Conservation (phyloP, 2,888 invertebrate species). For the Homarus gammarus region DNA sequence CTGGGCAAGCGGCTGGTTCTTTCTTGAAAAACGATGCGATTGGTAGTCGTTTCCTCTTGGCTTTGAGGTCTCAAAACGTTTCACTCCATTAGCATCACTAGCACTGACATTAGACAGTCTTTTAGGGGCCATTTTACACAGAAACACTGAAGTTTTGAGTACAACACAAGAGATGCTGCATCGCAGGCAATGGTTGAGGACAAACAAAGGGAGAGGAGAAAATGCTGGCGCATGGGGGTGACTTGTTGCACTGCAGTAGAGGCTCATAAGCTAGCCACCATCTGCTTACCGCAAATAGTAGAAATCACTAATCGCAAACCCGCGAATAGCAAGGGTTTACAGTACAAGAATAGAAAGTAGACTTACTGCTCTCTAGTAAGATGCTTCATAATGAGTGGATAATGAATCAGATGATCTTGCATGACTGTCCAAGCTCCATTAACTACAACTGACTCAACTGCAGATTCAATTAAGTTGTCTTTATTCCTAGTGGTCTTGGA, state of each 20-base stretch:
- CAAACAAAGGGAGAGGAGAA: too few relatives aligned
- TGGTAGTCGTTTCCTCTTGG: too few relatives aligned
- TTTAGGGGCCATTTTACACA: too few relatives aligned
- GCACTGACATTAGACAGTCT: too few relatives aligned
- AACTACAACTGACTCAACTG: constrained; percentile 29
- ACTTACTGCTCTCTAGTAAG: background rate
- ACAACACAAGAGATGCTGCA: background rate
- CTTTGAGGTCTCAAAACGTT: too few relatives aligned
- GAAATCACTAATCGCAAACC: background rate
- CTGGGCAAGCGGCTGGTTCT: too few relatives aligned
- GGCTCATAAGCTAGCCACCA: background rate
- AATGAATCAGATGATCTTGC: constrained; percentile 25
- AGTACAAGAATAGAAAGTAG: background rate
- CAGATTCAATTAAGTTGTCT: background rate
- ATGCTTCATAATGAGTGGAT: constrained; percentile 32
- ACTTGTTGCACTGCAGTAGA: background rate
- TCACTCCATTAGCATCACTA: too few relatives aligned
- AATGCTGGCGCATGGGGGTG: background rate
- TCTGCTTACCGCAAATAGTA: background rate
- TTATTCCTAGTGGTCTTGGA: constrained; percentile 10
- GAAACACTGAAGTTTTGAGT: background rate
- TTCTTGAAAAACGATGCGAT: too few relatives aligned
- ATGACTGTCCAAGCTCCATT: constrained; percentile 26
- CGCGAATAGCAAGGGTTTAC: too few relatives aligned
- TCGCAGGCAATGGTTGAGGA: background rate